A percentile compares a stretch with the other conserved stretches of the same genome.
These are phyloP conservation scores for Thalassophryne amazonica DNA, from an alignment of 2,797 vertebrate genomes.

Conservation along the genomic window DNA sequence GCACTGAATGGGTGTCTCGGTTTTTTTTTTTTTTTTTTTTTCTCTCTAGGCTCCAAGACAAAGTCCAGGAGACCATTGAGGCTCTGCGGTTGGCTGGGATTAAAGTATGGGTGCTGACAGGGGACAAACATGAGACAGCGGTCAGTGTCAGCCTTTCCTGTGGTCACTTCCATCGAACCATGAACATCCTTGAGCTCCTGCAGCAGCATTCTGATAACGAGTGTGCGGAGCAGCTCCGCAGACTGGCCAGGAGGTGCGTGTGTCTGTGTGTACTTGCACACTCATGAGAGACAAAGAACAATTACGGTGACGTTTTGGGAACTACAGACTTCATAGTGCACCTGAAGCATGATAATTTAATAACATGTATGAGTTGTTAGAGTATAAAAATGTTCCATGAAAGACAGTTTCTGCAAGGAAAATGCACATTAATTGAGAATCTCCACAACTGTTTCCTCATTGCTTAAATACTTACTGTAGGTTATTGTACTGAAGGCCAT, in stretches of 20 bases:
- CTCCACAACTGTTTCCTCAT: no score
- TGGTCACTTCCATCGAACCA: constrained; percentile 94
- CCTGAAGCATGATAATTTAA: no score
- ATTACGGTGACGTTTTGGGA: no score
- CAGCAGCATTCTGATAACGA: constrained; percentile 90
- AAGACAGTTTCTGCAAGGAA: no score
- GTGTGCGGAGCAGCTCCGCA: constrained; percentile 89
- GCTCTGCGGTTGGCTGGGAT: constrained; percentile 92
- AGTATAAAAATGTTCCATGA: no score
- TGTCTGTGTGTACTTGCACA: background rate
- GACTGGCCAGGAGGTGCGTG: constrained; percentile 85
- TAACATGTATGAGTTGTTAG: no score
- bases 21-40: background rate
- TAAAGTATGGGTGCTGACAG: constrained; percentile 97
- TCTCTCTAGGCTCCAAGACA: constrained; percentile 86
- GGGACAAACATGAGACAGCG: constrained; percentile 95
- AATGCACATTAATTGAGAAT: no score
- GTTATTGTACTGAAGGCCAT: no score
- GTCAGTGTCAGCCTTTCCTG: constrained; percentile 96
- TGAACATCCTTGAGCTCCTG: constrained; percentile 95
- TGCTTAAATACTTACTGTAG: no score
- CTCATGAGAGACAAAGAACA: no score
- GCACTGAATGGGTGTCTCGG: no score
- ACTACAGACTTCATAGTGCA: no score
- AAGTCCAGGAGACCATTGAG: constrained; percentile 97